Conservation (phyloP, 1,140 invertebrate genomes). For the Acyrthosiphon pisum region DNA sequence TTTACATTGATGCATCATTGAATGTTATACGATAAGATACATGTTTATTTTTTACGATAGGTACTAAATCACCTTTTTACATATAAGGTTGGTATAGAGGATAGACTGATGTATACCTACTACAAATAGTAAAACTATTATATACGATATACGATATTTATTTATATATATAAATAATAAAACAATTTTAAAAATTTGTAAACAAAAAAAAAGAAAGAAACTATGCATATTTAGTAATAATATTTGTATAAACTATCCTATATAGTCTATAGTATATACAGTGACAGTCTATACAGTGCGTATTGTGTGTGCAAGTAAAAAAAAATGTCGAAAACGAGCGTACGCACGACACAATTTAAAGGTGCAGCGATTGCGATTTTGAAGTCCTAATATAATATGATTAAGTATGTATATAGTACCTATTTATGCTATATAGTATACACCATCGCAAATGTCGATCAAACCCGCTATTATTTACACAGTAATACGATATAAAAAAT, state of each 20-base stretch:
- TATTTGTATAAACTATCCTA: not conserved
- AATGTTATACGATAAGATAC: no score
- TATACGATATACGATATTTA: no score
- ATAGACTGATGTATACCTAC: not conserved
- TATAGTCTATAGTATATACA: no score
- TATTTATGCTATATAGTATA: no score
- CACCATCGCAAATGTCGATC: not conserved
- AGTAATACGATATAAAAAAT: not conserved
- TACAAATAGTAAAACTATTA: no score
- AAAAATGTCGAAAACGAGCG: not conserved
- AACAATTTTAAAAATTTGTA: no score
- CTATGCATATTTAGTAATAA: not conserved
- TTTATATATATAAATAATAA: no score
- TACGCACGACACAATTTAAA: not conserved
- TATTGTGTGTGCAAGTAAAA: not conserved
- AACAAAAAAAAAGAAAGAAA: not conserved
- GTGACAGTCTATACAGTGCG: not conserved
- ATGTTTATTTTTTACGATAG: no score
- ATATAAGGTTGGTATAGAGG: not conserved
- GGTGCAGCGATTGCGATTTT: not conserved
- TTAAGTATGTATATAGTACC: no score
- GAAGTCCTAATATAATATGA: no score
- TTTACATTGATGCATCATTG: no score
- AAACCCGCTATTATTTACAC: not conserved
- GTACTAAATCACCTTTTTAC: not conserved